Base-by-base conservation (phyloP, 1,140 invertebrate genomes). In the Drosophila lini region DNA sequence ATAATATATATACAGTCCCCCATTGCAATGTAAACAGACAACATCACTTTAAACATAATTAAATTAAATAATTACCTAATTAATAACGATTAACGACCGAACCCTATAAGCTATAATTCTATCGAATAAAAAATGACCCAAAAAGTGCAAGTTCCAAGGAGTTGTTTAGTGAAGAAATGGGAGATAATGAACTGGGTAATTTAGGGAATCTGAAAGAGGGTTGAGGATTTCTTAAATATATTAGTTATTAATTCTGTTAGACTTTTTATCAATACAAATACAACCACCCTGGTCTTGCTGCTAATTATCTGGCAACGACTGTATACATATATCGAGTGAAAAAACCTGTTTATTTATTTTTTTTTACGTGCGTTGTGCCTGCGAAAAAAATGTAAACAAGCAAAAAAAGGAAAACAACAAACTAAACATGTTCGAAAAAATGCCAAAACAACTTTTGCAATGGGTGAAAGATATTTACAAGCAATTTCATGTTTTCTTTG, bases 11-110 rank as follows among this genome's bases (percentile, higher is more conserved):
- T 58, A 58, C 32, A 41, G 41, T 47, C 34, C 25, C 40, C 48
- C 52, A 19, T 50, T 71, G 68, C 68, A 71, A 71, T 71, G 68
- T 71, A 71, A 71, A 70, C 68, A 71, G 44, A 71, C 28, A 50
- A 25, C 68, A 71, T 71, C 68, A 71, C 53, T 71, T 71, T 71
- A 71, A 71, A 71, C 67, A 31, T 71, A 71, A 71, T 59, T 71
- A 50, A 70, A 71, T 71, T 71, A 71, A 42, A 15, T 70, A 71
- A 59, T 71, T 71, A 71, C 34, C 31, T 70, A 71, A 71, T 71
- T 71, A 71, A 25, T 71, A 71, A 71, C 44, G 68, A 71, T 53
- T 71, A 59, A 71, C 44, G 32, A 69, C 47, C 47, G 47, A 48
- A 50, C 38, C 48, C 53, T 71, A 71, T 58, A 47, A 47, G 34